phyloP scores from a whole-genome alignment of 1,140 invertebrate species.

The Leptestheria dahalacensis region DNA sequence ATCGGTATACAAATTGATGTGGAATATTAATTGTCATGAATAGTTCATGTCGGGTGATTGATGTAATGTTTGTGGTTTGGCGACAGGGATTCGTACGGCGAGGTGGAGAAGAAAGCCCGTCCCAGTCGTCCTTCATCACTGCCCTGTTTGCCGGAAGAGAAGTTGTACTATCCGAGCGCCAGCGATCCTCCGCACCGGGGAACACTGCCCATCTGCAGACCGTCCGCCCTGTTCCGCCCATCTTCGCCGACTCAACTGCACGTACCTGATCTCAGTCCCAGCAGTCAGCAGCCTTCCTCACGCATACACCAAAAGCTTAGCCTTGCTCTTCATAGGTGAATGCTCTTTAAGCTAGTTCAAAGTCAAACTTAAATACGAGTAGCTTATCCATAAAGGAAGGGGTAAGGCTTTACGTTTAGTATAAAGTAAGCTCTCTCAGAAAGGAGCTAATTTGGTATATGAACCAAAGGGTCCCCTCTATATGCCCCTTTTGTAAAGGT shows the following conservation, averaged over 20 bases:
- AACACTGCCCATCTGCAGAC: neutral
- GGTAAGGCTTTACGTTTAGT: too few species aligned
- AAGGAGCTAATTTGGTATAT: too few species aligned
- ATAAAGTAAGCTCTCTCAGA: too few species aligned
- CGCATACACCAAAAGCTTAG: conserved; percentile 8
- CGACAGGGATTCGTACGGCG: neutral
- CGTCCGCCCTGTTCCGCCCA: neutral
- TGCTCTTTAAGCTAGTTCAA: too few species aligned
- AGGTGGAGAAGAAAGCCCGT: neutral
- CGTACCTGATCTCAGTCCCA: neutral
- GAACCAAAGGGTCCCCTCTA: too few species aligned
- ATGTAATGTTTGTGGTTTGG: neutral
- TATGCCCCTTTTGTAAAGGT: too few species aligned
- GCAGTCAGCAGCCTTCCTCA: neutral
- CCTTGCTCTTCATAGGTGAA: conserved; percentile 9
- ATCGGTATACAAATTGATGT: too few species aligned
- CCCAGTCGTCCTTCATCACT: conserved; percentile 5
- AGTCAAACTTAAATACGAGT: too few species aligned
- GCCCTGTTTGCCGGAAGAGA: conserved; percentile 7
- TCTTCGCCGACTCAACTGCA: neutral
- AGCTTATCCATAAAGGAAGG: too few species aligned
- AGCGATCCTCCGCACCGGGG: neutral
- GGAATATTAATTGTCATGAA: neutral
- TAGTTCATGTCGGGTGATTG: neutral
- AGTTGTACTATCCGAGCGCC: neutral